Evolutionary conservation across 1,140 invertebrate species (phyloP), one percentile per base, ranked within the genome.

Genomic region (Anoplophora glabripennis): DNA sequence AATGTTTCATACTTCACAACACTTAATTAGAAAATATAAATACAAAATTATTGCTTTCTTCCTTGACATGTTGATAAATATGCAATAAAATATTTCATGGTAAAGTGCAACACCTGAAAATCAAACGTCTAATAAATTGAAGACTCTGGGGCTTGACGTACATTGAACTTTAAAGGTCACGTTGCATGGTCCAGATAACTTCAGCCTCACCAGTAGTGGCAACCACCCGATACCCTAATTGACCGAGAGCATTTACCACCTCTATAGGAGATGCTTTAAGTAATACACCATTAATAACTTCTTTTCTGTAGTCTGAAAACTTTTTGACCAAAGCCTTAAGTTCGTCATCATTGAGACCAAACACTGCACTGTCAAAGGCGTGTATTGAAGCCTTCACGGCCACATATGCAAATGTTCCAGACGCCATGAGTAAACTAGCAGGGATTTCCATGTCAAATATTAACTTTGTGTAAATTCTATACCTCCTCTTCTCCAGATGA

Each of bases 111-210:
- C 21, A 28, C 21, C 21, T 41, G 38, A 41, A 2, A 41, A 41
- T 41, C n/a, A 41, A 41, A 12, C n/a, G 38, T 41, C n/a, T 17
- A 41, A 41, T 41, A 41, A 41, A 41, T 41, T 41, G 38, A 41
- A 12, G 38, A 41, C n/a, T 41, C n/a, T 41, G 38, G 15, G 38
- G 38, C n/a, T 12, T 4, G n/a, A 41, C 5, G 5, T 28, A 28
- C 21, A 28, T 28, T 28, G 21, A 8, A 41, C 40, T 15, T 69
- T 69, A 73, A 69, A 86, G 74, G 75, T 90, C 88, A 69, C 89
- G 82, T 72, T 89, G 84, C 75, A 91, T 77, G 21, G 89, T 92
- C 89, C 89, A 92, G 67, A 88, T 84, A 67, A 89, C 84, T 76
- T 91, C 89, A 11, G 84, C 78, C 72, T 91, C 89, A 17, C 89